These are phyloP conservation scores for Pomacea maculata DNA, from an alignment of 1,140 invertebrate genomes.

Conservation along the genomic window DNA sequence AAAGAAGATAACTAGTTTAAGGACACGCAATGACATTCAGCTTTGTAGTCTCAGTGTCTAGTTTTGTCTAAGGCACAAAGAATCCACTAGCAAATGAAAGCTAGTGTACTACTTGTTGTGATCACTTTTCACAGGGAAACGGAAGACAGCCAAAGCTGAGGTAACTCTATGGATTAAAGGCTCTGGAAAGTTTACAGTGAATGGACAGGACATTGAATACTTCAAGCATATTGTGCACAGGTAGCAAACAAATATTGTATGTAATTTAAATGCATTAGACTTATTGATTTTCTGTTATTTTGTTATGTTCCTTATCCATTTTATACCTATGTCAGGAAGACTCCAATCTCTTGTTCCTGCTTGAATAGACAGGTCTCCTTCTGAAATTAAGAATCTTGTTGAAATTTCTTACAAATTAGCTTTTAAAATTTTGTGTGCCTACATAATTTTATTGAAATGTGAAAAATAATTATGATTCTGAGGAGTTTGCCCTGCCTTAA, in stretches of 20 bases:
- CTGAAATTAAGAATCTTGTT: too few relatives aligned
- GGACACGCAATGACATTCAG: too few relatives aligned
- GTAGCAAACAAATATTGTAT: constrained; percentile 63
- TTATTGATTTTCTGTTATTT: not conserved
- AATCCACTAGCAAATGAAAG: not conserved
- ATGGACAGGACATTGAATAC: constrained; percentile 77
- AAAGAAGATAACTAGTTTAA: too few relatives aligned
- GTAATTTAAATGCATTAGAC: not conserved
- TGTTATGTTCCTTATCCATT: not conserved
- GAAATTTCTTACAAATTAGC: too few relatives aligned
- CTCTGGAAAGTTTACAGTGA: constrained; percentile 83
- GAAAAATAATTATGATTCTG: not conserved
- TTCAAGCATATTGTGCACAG: constrained; percentile 74
- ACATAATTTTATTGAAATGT: not conserved
- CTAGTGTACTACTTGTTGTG: not conserved
- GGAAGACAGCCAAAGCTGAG: constrained; percentile 75
- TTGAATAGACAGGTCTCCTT: too few relatives aligned
- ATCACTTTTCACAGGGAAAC: constrained; percentile 70
- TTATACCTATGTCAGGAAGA: not conserved
- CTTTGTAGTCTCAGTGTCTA: too few relatives aligned
- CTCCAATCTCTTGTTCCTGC: not conserved
- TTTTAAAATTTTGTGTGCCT: not conserved
- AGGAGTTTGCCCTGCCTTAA: not conserved
- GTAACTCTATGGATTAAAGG: constrained; percentile 80
- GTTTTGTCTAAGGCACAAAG: too few relatives aligned